phyloP scores from a whole-genome alignment of 2,113 vertebrate genomes.

The Cryptotis parvus region DNA sequence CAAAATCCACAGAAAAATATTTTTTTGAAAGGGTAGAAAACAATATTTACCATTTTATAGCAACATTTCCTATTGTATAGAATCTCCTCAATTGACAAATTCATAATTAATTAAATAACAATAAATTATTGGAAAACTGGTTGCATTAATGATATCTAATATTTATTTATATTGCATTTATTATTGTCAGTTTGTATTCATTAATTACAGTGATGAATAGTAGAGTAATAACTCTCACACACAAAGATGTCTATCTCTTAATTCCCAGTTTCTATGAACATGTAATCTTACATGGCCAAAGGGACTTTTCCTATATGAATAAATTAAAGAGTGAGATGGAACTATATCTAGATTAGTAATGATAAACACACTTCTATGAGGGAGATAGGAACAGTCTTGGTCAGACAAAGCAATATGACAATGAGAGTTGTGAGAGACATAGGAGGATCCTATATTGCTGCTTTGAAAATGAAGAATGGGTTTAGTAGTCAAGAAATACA shows the following conservation, averaged over 20 bases:
- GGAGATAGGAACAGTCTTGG: background rate
- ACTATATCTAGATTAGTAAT: background rate
- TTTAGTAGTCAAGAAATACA: background rate
- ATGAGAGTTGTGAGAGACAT: background rate
- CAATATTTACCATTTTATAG: background rate
- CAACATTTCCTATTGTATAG: background rate
- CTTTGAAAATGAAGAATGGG: background rate
- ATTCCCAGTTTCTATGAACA: background rate
- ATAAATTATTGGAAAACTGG: slow-evolving; percentile 36
- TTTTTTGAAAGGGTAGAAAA: slow-evolving; percentile 12
- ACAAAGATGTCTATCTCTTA: background rate
- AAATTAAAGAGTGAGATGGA: background rate
- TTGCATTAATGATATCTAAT: too few relatives aligned
- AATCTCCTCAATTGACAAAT: background rate
- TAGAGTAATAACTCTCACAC: background rate
- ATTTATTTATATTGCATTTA: background rate
- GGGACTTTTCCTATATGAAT: background rate
- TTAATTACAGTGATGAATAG: background rate
- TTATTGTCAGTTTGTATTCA: background rate
- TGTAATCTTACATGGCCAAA: background rate
- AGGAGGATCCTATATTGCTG: background rate
- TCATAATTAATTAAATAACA: background rate
- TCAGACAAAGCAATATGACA: background rate
- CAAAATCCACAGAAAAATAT: background rate
- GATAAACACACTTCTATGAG: background rate